Conservation (phyloP, 2,888 invertebrate species). For the Agriotes lineatus region DNA sequence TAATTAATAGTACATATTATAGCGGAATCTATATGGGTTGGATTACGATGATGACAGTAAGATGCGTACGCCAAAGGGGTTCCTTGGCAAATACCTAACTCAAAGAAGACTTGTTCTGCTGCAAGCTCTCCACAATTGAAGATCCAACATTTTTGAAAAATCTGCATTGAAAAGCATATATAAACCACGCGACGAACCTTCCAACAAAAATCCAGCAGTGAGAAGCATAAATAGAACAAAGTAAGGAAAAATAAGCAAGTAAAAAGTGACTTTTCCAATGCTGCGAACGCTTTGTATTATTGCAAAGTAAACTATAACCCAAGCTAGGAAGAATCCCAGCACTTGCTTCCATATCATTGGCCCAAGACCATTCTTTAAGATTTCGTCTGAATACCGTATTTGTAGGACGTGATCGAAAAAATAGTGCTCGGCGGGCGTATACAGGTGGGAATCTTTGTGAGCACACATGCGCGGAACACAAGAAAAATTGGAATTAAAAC, state of each 20-base stretch:
- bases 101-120: constrained; percentile 65
- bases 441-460: not conserved
- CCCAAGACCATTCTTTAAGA: constrained; percentile 8
- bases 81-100: constrained; percentile 66
- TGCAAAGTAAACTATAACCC: constrained; percentile 36
- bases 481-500: constrained; percentile 3
- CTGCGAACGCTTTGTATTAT: constrained; percentile 34
- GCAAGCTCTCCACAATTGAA: constrained; percentile 68
- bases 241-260: constrained; percentile 32
- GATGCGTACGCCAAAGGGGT: constrained; percentile 51
- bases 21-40: constrained; percentile 28
- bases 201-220: constrained; percentile 26
- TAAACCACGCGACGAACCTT: constrained; percentile 23
- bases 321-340: constrained; percentile 28
- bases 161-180: constrained; percentile 1
- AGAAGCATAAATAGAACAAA: constrained; percentile 34
- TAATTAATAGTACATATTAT: constrained; percentile 29
- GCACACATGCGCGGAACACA: constrained; percentile 31
- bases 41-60: constrained; percentile 35
- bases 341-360: constrained; percentile 32
- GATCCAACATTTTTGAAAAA: not conserved
- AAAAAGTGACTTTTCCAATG: constrained; percentile 37
- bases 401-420: constrained; percentile 33
- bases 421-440: constrained; percentile 28
- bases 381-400: not conserved